Percentiles rank a stretch among this genome's conserved stretches.
Conservation (phyloP, 2,888 invertebrate species). For the Smittia aterrima region DNA sequence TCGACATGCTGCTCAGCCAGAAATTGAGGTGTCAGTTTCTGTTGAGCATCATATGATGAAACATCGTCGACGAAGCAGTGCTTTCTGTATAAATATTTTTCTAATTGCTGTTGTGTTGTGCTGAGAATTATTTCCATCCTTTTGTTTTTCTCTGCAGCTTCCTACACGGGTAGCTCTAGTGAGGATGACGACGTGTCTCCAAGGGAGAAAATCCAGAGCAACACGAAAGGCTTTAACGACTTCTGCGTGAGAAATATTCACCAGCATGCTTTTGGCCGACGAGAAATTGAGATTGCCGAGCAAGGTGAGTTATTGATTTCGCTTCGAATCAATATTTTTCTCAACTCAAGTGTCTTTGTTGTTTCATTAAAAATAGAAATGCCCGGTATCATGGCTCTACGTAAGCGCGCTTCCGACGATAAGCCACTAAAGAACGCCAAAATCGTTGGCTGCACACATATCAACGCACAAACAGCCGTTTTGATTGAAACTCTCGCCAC, state of each 20-base stretch:
- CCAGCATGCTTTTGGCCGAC: constrained; percentile 87
- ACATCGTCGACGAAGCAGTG: constrained; percentile 38
- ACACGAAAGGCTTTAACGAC: constrained; percentile 77
- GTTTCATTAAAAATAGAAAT: constrained; percentile 65
- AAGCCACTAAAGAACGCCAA: constrained; percentile 94
- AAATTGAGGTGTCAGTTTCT: not conserved
- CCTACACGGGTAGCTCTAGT: constrained; percentile 76
- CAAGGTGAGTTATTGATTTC: constrained; percentile 61
- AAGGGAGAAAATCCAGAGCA: constrained; percentile 87
- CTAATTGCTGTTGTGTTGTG: not conserved
- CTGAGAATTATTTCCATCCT: too few relatives aligned
- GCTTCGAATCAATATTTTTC: not conserved
- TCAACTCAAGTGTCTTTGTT: not conserved
- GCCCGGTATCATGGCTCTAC: constrained; percentile 95
- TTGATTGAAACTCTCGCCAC: constrained; percentile 85
- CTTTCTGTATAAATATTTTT: constrained; percentile 25
- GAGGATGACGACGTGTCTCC: constrained; percentile 94
- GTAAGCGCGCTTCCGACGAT: constrained; percentile 88
- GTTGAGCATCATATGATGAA: constrained; percentile 30
- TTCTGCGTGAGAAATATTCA: constrained; percentile 94
- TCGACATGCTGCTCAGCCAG: constrained; percentile 9
- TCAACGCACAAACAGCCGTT: constrained; percentile 97
- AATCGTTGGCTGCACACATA: constrained; percentile 96
- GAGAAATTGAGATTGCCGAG: constrained; percentile 97
- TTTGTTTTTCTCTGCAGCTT: constrained; percentile 50